Base-by-base conservation (phyloP, 1,140 invertebrate genomes). In the Diachasmimorpha longicaudata region DNA sequence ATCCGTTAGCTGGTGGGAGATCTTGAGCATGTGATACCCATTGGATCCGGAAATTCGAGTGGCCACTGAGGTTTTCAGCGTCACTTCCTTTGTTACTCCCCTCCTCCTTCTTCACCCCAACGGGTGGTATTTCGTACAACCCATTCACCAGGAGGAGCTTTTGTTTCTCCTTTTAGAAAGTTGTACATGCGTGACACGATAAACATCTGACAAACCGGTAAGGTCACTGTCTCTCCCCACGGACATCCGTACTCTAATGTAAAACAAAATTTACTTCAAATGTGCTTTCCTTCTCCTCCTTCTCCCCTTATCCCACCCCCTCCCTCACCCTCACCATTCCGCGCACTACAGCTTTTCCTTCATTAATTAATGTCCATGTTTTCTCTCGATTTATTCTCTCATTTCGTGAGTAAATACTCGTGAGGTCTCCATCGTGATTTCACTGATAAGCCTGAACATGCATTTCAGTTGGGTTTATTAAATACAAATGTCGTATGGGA, bases 81-180 rank as follows among this genome's bases (percentile, higher is more conserved):
- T 72, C 14, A 72, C 48, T 78, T 75, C 19, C 70, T 78, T 78
- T 78, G 70, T 78, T 78, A 6, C 70, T 13, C 21, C 66, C n/a
- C n/a, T n/a, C n/a, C n/a, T n/a, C n/a, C n/a, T n/a, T n/a, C n/a
- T n/a, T n/a, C n/a, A n/a, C n/a, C n/a, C n/a, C n/a, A n/a, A n/a
- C n/a, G n/a, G n/a, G 16, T 31, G 31, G 55, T 37, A 14, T 31
- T 74, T 21, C 46, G n/a, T 9, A 21, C 63, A 66, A 21, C 16
- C 31, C 36, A 68, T 68, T 68, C 66, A 58, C 0, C n/a, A 68
- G 11, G 14, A 72, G 70, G 36, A 21, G 21, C 11, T 63, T 23
- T 63, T 63, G 58, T 63, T 31, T 63, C 58, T 63, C 58, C 19
- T 63, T 63, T 63, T 63, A 63, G 58, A 63, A 55, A 63, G 37